Evolutionary conservation across 2,888 invertebrate species (phyloP).

Genomic region (Marronus borbonicus): DNA sequence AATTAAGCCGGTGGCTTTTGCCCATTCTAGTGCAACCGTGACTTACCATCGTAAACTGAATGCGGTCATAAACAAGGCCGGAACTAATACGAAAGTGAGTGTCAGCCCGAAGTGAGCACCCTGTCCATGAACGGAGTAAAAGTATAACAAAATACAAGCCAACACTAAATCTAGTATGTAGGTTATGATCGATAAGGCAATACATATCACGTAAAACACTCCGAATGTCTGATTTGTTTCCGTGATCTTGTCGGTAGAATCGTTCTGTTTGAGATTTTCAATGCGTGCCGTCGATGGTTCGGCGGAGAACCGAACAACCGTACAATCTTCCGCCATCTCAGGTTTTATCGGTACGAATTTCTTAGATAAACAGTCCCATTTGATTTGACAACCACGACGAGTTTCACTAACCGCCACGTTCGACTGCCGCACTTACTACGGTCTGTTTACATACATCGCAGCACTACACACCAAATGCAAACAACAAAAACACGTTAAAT

Average conservation of each 20-base stretch:
- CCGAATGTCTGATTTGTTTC: constrained; percentile 66
- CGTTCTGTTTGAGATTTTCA: constrained; percentile 66
- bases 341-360: constrained; percentile 25
- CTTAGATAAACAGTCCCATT: constrained; percentile 19
- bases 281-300: constrained; percentile 68
- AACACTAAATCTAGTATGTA: constrained; percentile 69
- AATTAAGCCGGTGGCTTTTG: constrained; percentile 31
- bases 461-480: constrained; percentile 16
- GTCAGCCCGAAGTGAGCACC: constrained; percentile 72
- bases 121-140: constrained; percentile 67
- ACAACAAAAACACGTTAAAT: constrained; percentile 43
- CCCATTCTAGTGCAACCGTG: constrained; percentile 17
- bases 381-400: background rate
- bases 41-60: constrained; percentile 72
- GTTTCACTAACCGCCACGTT: constrained; percentile 2
- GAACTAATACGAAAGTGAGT: constrained; percentile 71
- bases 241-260: constrained; percentile 64
- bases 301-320: constrained; percentile 69
- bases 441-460: constrained; percentile 2
- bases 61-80: constrained; percentile 72
- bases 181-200: constrained; percentile 69
- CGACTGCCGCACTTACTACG: background rate
- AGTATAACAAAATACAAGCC: constrained; percentile 68
- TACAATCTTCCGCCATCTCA: constrained; percentile 69
- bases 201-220: constrained; percentile 68